Evolutionary conservation across 2,888 invertebrate species (phyloP).

Genomic region (Allolobophora icterica): DNA sequence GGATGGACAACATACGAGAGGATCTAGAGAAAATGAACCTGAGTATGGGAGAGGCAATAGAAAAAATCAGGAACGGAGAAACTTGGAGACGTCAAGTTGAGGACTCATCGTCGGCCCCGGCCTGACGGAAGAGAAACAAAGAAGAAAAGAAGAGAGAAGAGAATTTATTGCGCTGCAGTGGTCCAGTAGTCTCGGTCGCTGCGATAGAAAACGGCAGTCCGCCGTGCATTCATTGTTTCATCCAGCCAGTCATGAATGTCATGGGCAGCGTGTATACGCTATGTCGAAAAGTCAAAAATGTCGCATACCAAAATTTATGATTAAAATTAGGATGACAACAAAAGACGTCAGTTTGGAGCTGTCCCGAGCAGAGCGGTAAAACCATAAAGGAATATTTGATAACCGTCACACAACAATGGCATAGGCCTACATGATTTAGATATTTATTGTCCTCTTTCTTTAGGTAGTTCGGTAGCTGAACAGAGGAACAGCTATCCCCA

Average conservation of each 20-base stretch:
- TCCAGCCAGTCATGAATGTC: background rate
- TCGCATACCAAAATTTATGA: background rate
- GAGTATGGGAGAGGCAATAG: too few species aligned
- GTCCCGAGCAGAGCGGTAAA: background rate
- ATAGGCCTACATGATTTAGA: background rate
- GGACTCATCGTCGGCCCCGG: too few species aligned
- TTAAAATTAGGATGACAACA: background rate
- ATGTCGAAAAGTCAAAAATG: too few species aligned
- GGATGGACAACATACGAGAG: too few species aligned
- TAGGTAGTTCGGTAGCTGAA: background rate
- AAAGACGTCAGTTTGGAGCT: background rate
- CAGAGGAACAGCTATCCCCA: background rate
- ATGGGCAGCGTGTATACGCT: background rate
- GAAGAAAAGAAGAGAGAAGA: too few species aligned
- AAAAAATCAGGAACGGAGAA: too few species aligned
- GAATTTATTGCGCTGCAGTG: too few species aligned
- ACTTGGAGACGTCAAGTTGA: too few species aligned
- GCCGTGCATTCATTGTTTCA: background rate
- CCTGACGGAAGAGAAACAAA: too few species aligned
- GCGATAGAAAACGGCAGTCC: background rate
- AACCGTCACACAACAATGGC: background rate
- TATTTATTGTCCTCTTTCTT: background rate
- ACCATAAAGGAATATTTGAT: background rate
- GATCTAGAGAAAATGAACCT: too few species aligned
- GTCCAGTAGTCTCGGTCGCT: background rate